These are phyloP conservation scores for Listronotus bonariensis DNA, from an alignment of 1,140 invertebrate species.

Conservation along the genomic window DNA sequence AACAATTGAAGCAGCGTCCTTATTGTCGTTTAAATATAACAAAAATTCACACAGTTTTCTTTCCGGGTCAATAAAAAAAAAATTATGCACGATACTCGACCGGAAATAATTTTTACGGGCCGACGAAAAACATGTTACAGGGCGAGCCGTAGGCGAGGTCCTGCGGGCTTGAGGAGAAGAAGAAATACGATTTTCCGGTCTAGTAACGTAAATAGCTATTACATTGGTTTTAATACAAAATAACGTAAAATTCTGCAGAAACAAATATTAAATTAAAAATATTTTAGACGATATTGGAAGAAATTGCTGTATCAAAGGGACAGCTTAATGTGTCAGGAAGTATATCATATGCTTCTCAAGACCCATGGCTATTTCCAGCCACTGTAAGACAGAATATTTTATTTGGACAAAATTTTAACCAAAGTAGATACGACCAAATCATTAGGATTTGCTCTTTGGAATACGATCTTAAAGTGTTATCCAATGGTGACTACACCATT, in stretches of 20 bases:
- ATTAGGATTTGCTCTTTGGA: constrained; percentile 75
- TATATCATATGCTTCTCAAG: constrained; percentile 78
- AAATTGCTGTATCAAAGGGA: constrained; percentile 68
- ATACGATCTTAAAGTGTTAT: constrained; percentile 83
- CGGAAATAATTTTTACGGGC: too few relatives aligned
- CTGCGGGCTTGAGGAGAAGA: too few relatives aligned
- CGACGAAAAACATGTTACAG: too few relatives aligned
- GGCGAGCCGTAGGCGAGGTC: too few relatives aligned
- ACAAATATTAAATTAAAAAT: constrained; percentile 75
- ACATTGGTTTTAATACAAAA: too few relatives aligned
- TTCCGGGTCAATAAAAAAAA: too few relatives aligned
- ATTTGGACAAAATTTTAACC: constrained; percentile 58
- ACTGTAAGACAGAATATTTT: constrained; percentile 66
- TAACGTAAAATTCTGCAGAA: neutral
- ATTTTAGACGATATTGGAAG: constrained; percentile 69
- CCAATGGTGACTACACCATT: constrained; percentile 86
- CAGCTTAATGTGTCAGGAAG: constrained; percentile 65
- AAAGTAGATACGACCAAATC: constrained; percentile 60
- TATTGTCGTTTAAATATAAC: too few relatives aligned
- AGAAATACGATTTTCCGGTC: too few relatives aligned
- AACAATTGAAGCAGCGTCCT: too few relatives aligned
- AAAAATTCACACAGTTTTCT: too few relatives aligned
- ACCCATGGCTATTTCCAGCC: constrained; percentile 75
- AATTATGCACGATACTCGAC: too few relatives aligned
- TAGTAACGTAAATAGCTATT: too few relatives aligned